Evolutionary conservation across 2,888 invertebrate species (phyloP), one percentile per base, ranked within the genome.

Genomic region (Fragum sueziense): DNA sequence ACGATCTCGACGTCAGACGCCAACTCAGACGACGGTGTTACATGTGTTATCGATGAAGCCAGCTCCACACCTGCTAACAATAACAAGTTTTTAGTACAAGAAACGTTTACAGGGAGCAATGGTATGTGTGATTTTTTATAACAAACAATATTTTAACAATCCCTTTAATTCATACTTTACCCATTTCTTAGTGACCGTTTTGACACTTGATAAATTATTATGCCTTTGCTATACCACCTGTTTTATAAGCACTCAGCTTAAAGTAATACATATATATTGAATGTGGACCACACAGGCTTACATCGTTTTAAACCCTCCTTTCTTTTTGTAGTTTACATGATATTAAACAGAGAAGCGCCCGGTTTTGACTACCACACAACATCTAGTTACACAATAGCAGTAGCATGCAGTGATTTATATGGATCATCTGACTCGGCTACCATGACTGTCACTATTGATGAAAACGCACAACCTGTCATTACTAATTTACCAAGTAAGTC

Each of bases 391-490:
- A 76, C 47, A 25, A 25, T 80, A 25, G 70, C 33, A 27, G 76
- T 80, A 2, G 54, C 29, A 6, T 80, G 79, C 57, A 51, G 57
- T 25, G 79, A 80, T 34, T 25, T 33, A 29, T 80, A 80, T 61
- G 79, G 79, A n/a, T 80, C 79, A 14, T 51, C 67, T 22, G 76
- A 37, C 34, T 69, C 62, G 22, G 75, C 61, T 1, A 54, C 22
- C 17, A 59, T 75, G 62, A 76, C 73, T 9, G 73, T 80, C 2
- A 57, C 22, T 17, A 80, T 80, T 31, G 33, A 62, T 11, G 79
- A 80, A 25, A 80, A 76, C 57, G 72, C 68, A n/a, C 11, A 27
- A 33, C 79, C 79, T 20, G 67, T 62, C 2, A 74, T 79, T n/a
- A 54, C 62, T 33, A 79, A 79, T 34, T 22, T 76, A 14, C 76